A percentile compares a stretch with the other conserved stretches of the same genome.
These are phyloP conservation scores for Stomatorhinus ivindoensis DNA, from an alignment of 2,113 vertebrate species.

Conservation along the genomic window DNA sequence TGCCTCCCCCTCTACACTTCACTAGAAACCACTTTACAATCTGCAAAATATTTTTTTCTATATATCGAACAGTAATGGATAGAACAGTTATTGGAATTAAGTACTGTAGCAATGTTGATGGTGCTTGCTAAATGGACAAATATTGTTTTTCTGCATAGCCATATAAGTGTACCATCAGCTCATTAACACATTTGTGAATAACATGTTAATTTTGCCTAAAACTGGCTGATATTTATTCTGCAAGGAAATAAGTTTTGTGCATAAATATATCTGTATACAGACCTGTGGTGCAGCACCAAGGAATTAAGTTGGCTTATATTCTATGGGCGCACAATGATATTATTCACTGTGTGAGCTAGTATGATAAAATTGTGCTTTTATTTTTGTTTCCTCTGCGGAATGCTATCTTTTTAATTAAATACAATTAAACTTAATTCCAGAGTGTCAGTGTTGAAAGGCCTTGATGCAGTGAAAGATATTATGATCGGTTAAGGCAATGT, in stretches of 20 bases:
- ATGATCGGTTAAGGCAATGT: neutral
- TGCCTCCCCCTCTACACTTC: neutral
- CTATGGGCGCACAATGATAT: neutral
- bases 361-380: slow-evolving; percentile 7
- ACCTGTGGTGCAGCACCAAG: neutral
- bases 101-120: slow-evolving; percentile 19
- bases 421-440: neutral
- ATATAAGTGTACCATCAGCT: neutral
- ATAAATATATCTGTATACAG: slow-evolving; percentile 11
- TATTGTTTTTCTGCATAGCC: slow-evolving; percentile 13
- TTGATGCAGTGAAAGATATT: neutral
- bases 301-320: neutral
- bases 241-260: slow-evolving; percentile 13
- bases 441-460: neutral
- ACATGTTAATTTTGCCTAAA: slow-evolving; percentile 5
- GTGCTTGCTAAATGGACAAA: slow-evolving; percentile 8
- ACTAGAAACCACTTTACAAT: neutral
- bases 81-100: neutral
- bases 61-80: neutral
- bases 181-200: neutral
- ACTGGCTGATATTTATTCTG: slow-evolving; percentile 15
- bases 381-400: neutral
- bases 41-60: neutral
- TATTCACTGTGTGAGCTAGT: slow-evolving; percentile 1
- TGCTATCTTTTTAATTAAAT: neutral